phyloP scores from a whole-genome alignment of 2,888 invertebrate species.

The Uloborus plumipes region DNA sequence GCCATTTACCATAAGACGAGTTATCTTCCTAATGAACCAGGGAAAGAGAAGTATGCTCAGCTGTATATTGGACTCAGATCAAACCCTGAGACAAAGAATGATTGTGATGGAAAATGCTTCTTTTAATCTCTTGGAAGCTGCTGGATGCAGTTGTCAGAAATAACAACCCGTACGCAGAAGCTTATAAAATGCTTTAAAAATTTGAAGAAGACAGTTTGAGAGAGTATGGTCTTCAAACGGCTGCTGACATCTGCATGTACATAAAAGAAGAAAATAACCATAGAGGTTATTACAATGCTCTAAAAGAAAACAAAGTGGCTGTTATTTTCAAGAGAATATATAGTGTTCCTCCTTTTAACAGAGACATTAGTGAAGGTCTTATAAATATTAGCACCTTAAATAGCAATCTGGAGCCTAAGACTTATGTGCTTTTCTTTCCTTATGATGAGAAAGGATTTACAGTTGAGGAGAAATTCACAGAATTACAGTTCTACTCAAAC shows the following conservation, averaged over 20 bases:
- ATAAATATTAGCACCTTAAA: slow-evolving; percentile 1
- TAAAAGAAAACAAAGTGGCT: slow-evolving; percentile 20
- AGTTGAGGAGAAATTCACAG: background rate
- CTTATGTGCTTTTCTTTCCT: slow-evolving; percentile 15
- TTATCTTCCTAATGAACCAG: background rate
- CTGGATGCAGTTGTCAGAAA: background rate
- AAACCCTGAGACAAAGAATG: background rate
- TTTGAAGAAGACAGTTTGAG: background rate
- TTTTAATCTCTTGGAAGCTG: background rate
- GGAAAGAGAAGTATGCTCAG: slow-evolving; percentile 1
- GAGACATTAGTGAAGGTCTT: background rate
- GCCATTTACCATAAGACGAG: slow-evolving; percentile 6
- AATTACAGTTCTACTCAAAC: background rate
- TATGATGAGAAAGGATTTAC: background rate
- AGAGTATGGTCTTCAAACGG: background rate
- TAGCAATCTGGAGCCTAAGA: slow-evolving; percentile 18
- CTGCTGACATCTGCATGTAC: slow-evolving; percentile 1
- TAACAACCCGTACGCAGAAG: background rate
- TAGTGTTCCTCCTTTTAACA: slow-evolving; percentile 30
- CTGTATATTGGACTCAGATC: slow-evolving; percentile 8
- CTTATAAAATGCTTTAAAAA: background rate
- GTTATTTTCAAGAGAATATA: slow-evolving; percentile 44
- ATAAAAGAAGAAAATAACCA: slow-evolving; percentile 1
- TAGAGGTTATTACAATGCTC: slow-evolving; percentile 14
- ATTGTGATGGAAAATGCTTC: background rate